Evolutionary conservation across 2,797 vertebrate species (phyloP), one percentile per base, ranked within the genome.

Genomic region (Rhynchotus rufescens): DNA sequence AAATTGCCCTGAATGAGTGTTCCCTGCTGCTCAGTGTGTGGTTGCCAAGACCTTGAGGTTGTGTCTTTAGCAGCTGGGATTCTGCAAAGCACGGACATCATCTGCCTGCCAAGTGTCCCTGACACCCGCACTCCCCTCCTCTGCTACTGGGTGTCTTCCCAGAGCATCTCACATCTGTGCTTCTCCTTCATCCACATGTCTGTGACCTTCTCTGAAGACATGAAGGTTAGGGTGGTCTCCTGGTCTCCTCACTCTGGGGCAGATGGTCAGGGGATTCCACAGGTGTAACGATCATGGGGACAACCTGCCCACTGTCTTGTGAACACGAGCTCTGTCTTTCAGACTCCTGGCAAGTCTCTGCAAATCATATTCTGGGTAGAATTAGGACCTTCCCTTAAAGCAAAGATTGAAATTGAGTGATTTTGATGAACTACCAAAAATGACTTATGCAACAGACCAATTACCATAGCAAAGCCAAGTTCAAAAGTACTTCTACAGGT

Each of bases 401-500:
- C 49, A 61, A 17, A 28, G 36, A 65, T 51, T n/a, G 84, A 76
- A 81, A 74, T 2, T 0, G 1, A 34, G 17, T 12, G 44, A 71
- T 91, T 92, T 81, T 80, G 40, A 82, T 77, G 36, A 69, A 23
- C 25, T 25, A 75, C 25, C 26, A 5, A 7, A 64, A 71, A 5
- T 4, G 1, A 86, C 57, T 94, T 86, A 16, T 8, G 20, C 64
- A 38, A 69, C 74, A 71, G 85, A 77, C 52, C 61, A 64, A 79
- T 59, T 52, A 59, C 26, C 34, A 4, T 20, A 73, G 54, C 69
- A 57, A 54, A 38, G 89, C 71, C 6, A 21, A 74, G 71, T 81
- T 94, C 82, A 79, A 17, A 74, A 82, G 84, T 4, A 0, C 67
- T 91, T 67, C 57, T 90, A 2, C 86, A 82, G 80, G 77, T 40